Evolutionary conservation across 37 sponge, comb jelly and placozoan species (phyloP).

Genomic region (Theonella swinhoei): DNA sequence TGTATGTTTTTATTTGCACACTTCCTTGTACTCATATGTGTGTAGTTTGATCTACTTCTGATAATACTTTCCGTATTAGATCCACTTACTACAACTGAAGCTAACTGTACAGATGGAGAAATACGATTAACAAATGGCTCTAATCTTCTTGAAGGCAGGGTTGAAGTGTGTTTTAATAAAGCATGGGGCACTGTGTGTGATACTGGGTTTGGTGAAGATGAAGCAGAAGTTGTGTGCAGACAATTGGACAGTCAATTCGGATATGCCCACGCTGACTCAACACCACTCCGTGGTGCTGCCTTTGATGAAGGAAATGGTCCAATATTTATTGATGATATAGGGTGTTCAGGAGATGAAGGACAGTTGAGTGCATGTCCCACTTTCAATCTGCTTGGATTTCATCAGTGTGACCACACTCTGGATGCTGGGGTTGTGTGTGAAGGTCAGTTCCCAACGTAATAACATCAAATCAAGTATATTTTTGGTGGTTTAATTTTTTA

Average conservation of each 20-base stretch:
- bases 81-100: not conserved
- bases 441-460: no score
- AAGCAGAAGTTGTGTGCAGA: not conserved
- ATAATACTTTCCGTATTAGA: no score
- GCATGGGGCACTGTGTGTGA: not conserved
- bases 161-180: not conserved
- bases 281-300: not conserved
- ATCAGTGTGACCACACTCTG: conserved; percentile 34
- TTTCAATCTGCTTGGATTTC: not conserved
- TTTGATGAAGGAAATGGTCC: conserved; percentile 37
- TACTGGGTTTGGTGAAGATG: not conserved
- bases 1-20: no score
- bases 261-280: not conserved
- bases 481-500: no score
- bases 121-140: not conserved
- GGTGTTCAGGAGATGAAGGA: conserved; percentile 21
- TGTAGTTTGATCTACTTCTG: no score
- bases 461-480: no score
- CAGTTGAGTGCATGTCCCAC: not conserved
- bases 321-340: conserved; percentile 33
- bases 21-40: no score
- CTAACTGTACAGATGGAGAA: not conserved
- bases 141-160: not conserved
- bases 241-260: not conserved
- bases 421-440: conserved; percentile 48